A percentile compares a stretch with the other conserved stretches of the same genome.
These are phyloP conservation scores for Vannuccia rotundouncinata DNA, from an alignment of 2,888 invertebrate species.

Conservation along the genomic window DNA sequence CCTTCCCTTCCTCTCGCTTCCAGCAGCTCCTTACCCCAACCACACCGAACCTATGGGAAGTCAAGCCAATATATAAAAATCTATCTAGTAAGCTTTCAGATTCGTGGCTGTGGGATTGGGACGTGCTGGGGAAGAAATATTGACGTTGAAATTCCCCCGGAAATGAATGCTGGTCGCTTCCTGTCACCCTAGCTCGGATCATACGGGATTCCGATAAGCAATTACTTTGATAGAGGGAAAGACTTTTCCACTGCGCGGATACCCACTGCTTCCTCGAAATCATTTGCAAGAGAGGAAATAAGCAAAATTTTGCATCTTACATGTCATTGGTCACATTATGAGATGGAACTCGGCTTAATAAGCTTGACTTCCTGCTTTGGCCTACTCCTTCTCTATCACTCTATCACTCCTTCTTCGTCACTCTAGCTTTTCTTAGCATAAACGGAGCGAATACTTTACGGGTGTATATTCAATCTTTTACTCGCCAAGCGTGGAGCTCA, in stretches of 20 bases:
- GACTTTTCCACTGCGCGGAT: background rate
- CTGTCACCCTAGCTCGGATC: constrained; percentile 5
- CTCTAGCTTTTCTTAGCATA: background rate
- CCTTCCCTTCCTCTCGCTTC: background rate
- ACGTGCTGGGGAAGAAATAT: background rate
- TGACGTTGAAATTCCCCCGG: constrained; percentile 30
- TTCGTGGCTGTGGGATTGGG: background rate
- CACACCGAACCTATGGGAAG: background rate
- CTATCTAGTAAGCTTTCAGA: background rate
- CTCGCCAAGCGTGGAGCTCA: background rate
- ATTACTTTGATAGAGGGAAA: constrained; percentile 25
- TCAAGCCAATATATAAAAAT: background rate
- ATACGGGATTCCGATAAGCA: constrained; percentile 25
- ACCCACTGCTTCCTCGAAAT: constrained; percentile 22
- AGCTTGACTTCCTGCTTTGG: constrained; percentile 21
- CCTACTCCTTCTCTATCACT: background rate
- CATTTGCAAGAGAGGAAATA: constrained; percentile 28
- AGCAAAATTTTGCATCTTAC: constrained; percentile 15
- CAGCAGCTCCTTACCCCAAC: background rate
- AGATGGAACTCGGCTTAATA: constrained; percentile 31
- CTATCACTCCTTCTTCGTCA: background rate
- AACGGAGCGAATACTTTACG: background rate
- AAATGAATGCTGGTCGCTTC: constrained; percentile 28
- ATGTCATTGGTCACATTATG: constrained; percentile 34
- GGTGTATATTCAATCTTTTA: background rate